These are phyloP conservation scores for Sylvicola cinctus DNA, from an alignment of 2,888 invertebrate species.

Conservation along the genomic window DNA sequence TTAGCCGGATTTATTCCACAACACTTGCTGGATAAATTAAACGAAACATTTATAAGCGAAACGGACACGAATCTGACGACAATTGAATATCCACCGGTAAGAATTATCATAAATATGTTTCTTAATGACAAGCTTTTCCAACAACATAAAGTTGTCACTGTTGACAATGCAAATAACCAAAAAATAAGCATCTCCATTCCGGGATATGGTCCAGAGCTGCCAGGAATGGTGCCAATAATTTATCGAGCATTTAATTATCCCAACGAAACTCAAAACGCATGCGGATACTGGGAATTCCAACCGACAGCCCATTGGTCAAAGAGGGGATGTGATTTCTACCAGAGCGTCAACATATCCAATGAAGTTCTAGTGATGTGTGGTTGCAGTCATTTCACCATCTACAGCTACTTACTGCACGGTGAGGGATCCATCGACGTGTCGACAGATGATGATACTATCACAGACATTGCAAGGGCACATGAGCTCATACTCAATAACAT, in stretches of 20 bases:
- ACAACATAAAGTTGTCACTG: constrained; percentile 19
- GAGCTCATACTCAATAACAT: constrained; percentile 31
- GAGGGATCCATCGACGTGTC: constrained; percentile 5
- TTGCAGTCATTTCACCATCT: constrained; percentile 6
- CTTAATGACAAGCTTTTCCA: constrained; percentile 33
- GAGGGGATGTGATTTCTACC: constrained; percentile 28
- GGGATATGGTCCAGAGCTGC: constrained; percentile 31
- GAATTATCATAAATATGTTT: constrained; percentile 31
- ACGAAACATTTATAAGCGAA: constrained; percentile 12
- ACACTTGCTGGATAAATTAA: constrained; percentile 22
- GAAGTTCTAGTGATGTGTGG: constrained; percentile 23
- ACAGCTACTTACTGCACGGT: constrained; percentile 11
- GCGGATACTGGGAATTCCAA: constrained; percentile 37
- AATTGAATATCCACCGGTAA: constrained; percentile 13
- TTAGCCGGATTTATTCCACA: constrained; percentile 32
- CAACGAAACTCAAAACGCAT: constrained; percentile 17
- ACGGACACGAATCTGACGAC: constrained; percentile 4
- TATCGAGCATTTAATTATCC: constrained; percentile 18
- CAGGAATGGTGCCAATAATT: constrained; percentile 31
- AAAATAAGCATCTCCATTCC: constrained; percentile 39
- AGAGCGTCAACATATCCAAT: constrained; percentile 14
- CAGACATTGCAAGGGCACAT: constrained; percentile 23
- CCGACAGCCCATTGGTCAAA: constrained; percentile 31
- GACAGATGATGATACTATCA: constrained; percentile 13
- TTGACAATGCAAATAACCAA: constrained; percentile 21